phyloP scores from a whole-genome alignment of 2,888 invertebrate genomes.

The Idaea biselata region DNA sequence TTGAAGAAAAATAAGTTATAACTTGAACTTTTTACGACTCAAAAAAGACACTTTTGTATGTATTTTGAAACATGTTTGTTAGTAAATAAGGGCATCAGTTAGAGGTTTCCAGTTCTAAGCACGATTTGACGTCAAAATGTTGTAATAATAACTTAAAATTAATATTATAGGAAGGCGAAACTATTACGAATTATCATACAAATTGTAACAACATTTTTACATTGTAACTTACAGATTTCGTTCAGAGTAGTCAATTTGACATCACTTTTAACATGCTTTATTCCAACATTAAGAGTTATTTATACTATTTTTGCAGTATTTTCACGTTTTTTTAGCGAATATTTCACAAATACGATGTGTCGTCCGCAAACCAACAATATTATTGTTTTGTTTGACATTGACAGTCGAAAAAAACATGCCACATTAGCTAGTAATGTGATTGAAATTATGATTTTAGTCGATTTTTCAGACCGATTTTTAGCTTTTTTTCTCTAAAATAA shows the following conservation, averaged over 20 bases:
- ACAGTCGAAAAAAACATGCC: too few species aligned
- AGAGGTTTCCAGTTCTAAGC: not conserved
- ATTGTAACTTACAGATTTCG: not conserved
- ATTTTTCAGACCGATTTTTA: too few species aligned
- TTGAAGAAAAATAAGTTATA: not conserved
- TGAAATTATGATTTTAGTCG: too few species aligned
- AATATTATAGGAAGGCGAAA: not conserved
- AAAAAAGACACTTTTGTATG: not conserved
- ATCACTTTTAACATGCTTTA: not conserved
- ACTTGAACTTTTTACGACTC: not conserved
- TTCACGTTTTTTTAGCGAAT: not conserved
- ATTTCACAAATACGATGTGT: not conserved
- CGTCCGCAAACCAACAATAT: not conserved
- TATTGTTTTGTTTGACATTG: not conserved
- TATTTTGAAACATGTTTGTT: not conserved
- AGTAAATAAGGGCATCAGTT: not conserved
- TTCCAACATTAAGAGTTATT: not conserved
- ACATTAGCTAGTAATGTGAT: too few species aligned
- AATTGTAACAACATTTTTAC: not conserved
- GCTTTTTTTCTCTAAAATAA: too few species aligned
- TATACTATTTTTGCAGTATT: not conserved
- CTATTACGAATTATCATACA: not conserved
- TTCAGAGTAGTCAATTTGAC: not conserved
- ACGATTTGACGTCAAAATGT: not conserved
- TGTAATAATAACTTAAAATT: not conserved